Conservation (phyloP, 1,140 invertebrate species). For the Zaprionus taronus region DNA sequence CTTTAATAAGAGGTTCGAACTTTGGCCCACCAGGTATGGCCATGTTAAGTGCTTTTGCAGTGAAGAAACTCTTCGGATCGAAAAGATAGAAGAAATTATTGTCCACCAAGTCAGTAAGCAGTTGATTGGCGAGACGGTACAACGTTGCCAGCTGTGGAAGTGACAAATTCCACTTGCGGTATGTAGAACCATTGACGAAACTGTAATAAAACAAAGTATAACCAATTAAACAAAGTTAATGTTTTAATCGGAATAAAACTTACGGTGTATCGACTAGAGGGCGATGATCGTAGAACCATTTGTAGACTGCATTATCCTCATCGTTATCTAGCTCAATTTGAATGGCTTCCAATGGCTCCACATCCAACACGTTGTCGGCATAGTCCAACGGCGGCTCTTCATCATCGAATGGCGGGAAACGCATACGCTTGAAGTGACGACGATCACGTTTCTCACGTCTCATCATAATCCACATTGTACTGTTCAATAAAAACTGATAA, state of each 20-base stretch:
- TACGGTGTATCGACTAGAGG: conserved; percentile 95
- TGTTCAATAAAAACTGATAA: conserved; percentile 71
- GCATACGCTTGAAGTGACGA: conserved; percentile 99
- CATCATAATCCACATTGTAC: conserved; percentile 99
- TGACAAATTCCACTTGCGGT: conserved; percentile 97
- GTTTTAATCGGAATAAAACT: conserved; percentile 50
- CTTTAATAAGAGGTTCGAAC: conserved; percentile 99
- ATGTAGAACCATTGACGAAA: conserved; percentile 98
- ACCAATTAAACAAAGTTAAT: neutral
- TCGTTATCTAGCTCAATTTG: conserved; percentile 99
- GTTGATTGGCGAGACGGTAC: conserved; percentile 98
- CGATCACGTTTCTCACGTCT: conserved; percentile 98
- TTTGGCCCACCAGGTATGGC: conserved; percentile 99
- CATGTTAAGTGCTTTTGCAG: conserved; percentile 99
- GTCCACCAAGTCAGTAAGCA: conserved; percentile 99
- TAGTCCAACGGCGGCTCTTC: conserved; percentile 99
- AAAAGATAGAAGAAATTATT: conserved; percentile 99
- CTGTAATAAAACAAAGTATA: conserved; percentile 83
- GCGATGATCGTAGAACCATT: conserved; percentile 99
- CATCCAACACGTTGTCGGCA: conserved; percentile 99
- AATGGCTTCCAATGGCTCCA: conserved; percentile 99
- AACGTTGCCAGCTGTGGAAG: conserved; percentile 98
- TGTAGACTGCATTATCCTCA: conserved; percentile 95
- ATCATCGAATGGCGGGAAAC: conserved; percentile 99
- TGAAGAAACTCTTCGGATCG: conserved; percentile 99